Base-by-base conservation (phyloP, 2,888 invertebrate genomes). In the Drosophila meridiana region DNA sequence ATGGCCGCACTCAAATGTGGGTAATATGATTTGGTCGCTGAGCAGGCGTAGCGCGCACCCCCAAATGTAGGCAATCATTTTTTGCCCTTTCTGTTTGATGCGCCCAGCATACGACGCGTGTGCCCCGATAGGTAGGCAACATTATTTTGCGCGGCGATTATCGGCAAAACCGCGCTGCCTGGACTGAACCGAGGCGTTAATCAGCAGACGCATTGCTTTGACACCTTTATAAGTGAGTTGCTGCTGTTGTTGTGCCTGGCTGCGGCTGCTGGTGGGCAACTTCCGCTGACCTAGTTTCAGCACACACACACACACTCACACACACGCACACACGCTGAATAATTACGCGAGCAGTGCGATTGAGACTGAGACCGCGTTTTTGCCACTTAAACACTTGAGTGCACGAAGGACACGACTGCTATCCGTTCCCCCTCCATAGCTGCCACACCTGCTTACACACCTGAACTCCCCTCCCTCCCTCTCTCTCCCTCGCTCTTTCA, bases 251-350 rank as follows among this genome's bases (percentile, higher is more conserved):
- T 70, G 76, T 53, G 55, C 56, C 60, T 71, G 72, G 63, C 28
- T 59, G 52, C 58, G 43, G 47, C 56, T 65, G 70, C 47, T 76
- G 69, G 69, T 67, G 50, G 67, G 66, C 58, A 80, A 82, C 82
- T 85, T 87, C 82, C 82, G 75, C 73, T 85, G 85, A 85, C 85
- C 85, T 85, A 85, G 81, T 83, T 85, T 77, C 50, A 56, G 63
- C 42, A 20, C 56, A 60, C 73, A 68, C 56, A 40, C 40, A 30
- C 62, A 62, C 73, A 60, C 55, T 42, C 50, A 63, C 69, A 50
- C 62, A 63, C 73, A 66, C 73, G 61, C 53, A 48, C 38, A 65
- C 65, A 64, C 70, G 63, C 69, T 82, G 70, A 82, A 82, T 87
- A 85, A 85, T 83, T 85, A 71, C 69, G 65, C 75, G 76, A 78